Percentiles rank a stretch among this genome's conserved stretches.
phyloP scores from a whole-genome alignment of 2,888 invertebrate genomes.

The Rhyacophila evoluta region DNA sequence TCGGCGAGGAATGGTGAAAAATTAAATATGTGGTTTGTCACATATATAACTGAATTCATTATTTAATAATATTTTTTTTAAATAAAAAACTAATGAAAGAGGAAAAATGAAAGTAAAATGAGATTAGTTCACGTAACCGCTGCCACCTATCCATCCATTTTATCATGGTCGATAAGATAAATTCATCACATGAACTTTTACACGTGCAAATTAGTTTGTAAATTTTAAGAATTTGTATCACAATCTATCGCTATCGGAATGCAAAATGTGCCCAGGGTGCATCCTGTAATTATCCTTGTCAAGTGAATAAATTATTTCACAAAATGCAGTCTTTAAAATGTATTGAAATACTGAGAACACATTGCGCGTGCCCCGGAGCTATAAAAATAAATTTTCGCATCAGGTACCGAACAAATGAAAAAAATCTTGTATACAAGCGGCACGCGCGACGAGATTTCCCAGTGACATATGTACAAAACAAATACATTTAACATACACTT shows the following conservation, averaged over 20 bases:
- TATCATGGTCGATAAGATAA: too few relatives aligned
- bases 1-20: neutral
- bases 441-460: neutral
- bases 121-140: neutral
- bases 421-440: slow-evolving; percentile 3
- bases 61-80: neutral
- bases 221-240: too few relatives aligned
- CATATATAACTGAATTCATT: neutral
- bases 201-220: too few relatives aligned
- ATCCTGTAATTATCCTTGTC: neutral
- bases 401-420: neutral
- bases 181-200: too few relatives aligned
- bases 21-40: neutral
- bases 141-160: neutral
- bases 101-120: neutral
- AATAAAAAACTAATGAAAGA: neutral
- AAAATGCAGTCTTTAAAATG: neutral
- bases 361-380: neutral
- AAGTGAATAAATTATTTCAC: neutral
- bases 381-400: neutral
- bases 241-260: neutral
- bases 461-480: neutral
- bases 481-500: neutral
- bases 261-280: neutral
- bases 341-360: neutral